Evolutionary conservation across 2,888 invertebrate species (phyloP).

Genomic region (Drosophila anomelani): DNA sequence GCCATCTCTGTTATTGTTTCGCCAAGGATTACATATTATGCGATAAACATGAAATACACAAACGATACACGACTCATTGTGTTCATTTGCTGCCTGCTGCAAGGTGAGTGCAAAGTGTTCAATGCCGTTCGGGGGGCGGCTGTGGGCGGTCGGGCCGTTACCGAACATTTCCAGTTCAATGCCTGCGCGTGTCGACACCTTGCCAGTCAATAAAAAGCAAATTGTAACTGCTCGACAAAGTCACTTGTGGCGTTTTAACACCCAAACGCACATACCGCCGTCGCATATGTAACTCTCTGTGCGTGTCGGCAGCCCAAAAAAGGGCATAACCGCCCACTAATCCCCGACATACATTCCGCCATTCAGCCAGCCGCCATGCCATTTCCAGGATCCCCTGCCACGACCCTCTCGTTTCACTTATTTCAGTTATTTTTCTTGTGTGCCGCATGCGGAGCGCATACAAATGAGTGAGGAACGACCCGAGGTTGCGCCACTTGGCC

Average conservation of each 20-base stretch:
- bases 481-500: constrained; percentile 25
- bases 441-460: constrained; percentile 61
- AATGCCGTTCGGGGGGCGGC: constrained; percentile 14
- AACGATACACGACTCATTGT: constrained; percentile 82
- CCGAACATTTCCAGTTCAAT: constrained; percentile 34
- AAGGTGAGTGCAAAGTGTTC: constrained; percentile 74
- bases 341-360: constrained; percentile 28
- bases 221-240: constrained; percentile 75
- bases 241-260: constrained; percentile 77
- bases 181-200: constrained; percentile 52
- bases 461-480: constrained; percentile 53
- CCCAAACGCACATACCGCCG: constrained; percentile 47
- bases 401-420: constrained; percentile 51
- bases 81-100: constrained; percentile 81
- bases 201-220: constrained; percentile 76
- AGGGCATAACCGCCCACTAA: constrained; percentile 35
- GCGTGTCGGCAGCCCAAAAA: constrained; percentile 38
- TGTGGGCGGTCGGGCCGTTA: background rate
- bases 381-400: constrained; percentile 16
- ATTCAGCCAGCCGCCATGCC: constrained; percentile 3
- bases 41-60: constrained; percentile 83
- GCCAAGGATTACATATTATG: constrained; percentile 78
- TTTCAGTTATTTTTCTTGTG: constrained; percentile 63
- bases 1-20: constrained; percentile 34
- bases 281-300: constrained; percentile 32